Evolutionary conservation across 2,888 invertebrate genomes (phyloP).

Genomic region (Stratiomys singularior): DNA sequence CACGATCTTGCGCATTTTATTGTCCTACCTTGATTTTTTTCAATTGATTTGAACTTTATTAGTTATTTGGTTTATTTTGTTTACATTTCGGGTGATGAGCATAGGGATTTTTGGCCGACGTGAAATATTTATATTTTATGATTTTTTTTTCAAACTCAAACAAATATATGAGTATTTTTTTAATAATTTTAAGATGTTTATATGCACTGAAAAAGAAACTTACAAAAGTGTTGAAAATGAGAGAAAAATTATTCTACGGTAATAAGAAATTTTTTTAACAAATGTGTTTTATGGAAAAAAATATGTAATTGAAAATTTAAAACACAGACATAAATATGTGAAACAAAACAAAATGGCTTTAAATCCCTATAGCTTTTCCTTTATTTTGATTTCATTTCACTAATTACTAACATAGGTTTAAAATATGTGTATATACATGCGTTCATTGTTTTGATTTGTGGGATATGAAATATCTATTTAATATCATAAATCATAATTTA

Average conservation of each 20-base stretch:
- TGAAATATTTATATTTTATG: conserved; percentile 55
- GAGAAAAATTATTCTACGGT: background rate
- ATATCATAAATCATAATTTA: no score
- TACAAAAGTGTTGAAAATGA: background rate
- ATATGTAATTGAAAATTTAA: conserved; percentile 46
- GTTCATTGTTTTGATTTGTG: background rate
- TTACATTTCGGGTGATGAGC: conserved; percentile 64
- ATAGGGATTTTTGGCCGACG: conserved; percentile 68
- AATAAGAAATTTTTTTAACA: background rate
- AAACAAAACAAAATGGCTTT: conserved; percentile 62
- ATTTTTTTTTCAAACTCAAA: background rate
- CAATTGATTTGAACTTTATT: conserved; percentile 1
- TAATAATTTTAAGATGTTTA: background rate
- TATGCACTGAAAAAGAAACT: background rate
- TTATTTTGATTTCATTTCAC: conserved; percentile 53
- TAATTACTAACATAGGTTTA: conserved; percentile 26
- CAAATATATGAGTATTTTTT: conserved; percentile 9
- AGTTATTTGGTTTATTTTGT: conserved; percentile 22
- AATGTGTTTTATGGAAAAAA: conserved; percentile 20
- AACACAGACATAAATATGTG: conserved; percentile 36
- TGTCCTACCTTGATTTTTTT: conserved; percentile 28
- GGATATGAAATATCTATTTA: no score
- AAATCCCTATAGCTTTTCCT: conserved; percentile 68
- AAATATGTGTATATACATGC: conserved; percentile 1
- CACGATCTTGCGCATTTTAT: conserved; percentile 44